phyloP scores from a whole-genome alignment of 2,888 invertebrate species.

The Drosophila imparisetae region DNA sequence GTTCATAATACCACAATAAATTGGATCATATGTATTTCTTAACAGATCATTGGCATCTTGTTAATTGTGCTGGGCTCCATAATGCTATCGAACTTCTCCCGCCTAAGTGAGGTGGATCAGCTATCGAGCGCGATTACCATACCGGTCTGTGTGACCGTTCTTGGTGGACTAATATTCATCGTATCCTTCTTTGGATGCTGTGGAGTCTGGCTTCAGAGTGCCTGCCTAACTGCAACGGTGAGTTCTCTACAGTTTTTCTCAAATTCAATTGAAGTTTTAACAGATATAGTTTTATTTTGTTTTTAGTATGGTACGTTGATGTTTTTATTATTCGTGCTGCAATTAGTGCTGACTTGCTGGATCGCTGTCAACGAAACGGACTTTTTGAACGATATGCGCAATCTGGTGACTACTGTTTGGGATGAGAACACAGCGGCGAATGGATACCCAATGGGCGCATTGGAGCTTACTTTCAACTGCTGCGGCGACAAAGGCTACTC shows the following conservation, averaged over 20 bases:
- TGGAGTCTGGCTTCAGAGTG: slow-evolving; percentile 93
- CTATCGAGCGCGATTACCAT: slow-evolving; percentile 86
- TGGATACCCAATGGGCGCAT: slow-evolving; percentile 73
- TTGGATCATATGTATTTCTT: background rate
- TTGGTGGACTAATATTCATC: slow-evolving; percentile 90
- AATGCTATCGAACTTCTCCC: slow-evolving; percentile 87
- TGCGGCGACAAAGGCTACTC: slow-evolving; percentile 64
- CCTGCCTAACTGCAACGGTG: slow-evolving; percentile 93
- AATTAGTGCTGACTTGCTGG: slow-evolving; percentile 90
- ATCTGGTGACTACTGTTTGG: slow-evolving; percentile 85
- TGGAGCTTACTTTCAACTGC: slow-evolving; percentile 75
- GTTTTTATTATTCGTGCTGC: slow-evolving; percentile 89
- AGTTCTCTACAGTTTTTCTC: slow-evolving; percentile 71
- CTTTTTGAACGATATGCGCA: slow-evolving; percentile 85
- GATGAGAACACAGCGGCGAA: slow-evolving; percentile 49
- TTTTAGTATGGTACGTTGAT: slow-evolving; percentile 89
- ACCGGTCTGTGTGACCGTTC: slow-evolving; percentile 88
- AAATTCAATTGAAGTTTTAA: background rate
- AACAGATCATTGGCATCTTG: slow-evolving; percentile 89
- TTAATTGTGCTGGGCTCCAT: slow-evolving; percentile 89
- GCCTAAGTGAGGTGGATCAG: slow-evolving; percentile 84
- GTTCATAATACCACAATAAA: background rate
- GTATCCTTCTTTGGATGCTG: slow-evolving; percentile 96
- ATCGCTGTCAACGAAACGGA: slow-evolving; percentile 88
- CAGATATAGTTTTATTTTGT: background rate